Base-by-base conservation (phyloP, 2,113 vertebrate species). In the Periophthalmus modestus region DNA sequence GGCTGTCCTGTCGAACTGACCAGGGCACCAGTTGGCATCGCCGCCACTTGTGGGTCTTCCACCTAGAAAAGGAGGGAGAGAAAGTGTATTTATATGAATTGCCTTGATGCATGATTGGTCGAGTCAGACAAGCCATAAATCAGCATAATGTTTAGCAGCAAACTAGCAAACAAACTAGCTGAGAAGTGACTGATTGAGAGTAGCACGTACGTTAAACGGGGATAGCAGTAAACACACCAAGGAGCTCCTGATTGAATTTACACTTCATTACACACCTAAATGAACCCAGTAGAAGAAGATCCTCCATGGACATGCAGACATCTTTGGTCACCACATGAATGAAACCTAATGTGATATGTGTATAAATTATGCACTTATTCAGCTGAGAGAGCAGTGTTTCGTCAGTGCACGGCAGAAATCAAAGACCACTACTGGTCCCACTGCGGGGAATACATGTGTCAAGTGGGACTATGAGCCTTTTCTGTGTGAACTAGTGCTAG, bases 11-110 rank as follows among this genome's bases (percentile, higher is more conserved):
- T 0, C 95, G 96, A 66, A 98, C 85, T 0, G 94, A 93, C 97
- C 97, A 98, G 0, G 98, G 96, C 0, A 98, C 97, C 54, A 99
- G 80, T 58, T 98, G 98, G 88, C 98, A 99, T 34, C 96, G 85
- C 13, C 97, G 93, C 98, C 98, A 99, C 77, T 98, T 99, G 88
- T 99, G 97, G 0, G 94, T 97, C 90, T 99, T 99, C 97, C 97
- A 99, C 74, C 98, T 99, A 55, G 11, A 1, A 81, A 21, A 11
- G 52, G 14, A 16, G 47, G 5, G 55, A 68, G 21, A 2, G 15
- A 5, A 69, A 36, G 23, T 28, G 11, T 11, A 34, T 33, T 34
- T 16, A 18, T 5, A 9, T n/a, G 19, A 54, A 54, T 18, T 7
- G 10, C 7, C 7, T 9, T 10, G 39, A 43, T 7, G 10, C 7